A percentile compares a stretch with the other conserved stretches of the same genome.
Conservation (phyloP, 2,888 invertebrate species). For the Agrotis segetum region DNA sequence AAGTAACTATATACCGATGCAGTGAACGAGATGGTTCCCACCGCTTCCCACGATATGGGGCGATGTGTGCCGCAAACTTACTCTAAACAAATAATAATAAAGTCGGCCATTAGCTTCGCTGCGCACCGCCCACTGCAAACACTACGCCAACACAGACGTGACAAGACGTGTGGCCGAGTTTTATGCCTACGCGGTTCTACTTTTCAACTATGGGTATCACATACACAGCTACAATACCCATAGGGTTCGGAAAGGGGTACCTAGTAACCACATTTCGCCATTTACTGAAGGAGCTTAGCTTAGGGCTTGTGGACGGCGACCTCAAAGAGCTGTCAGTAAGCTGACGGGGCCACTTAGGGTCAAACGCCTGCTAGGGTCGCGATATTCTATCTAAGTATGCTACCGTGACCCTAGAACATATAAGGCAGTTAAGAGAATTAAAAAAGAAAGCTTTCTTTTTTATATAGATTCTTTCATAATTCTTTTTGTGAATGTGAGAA, state of each 20-base stretch:
- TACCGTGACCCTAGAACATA: too few species aligned
- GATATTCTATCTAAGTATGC: too few species aligned
- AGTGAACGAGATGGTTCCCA: conserved; percentile 10
- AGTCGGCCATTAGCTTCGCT: conserved; percentile 58
- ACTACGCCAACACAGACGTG: conserved; percentile 18
- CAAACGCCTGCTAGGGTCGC: too few species aligned
- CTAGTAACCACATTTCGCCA: background rate
- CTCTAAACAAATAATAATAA: conserved; percentile 66
- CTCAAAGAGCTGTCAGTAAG: too few species aligned
- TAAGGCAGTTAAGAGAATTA: too few species aligned
- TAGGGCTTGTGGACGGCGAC: too few species aligned
- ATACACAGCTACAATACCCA: too few species aligned
- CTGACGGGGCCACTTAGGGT: too few species aligned
- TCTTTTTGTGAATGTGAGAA: too few species aligned
- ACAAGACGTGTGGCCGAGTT: conserved; percentile 6
- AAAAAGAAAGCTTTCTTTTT: too few species aligned
- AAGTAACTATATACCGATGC: conserved; percentile 1
- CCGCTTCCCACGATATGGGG: conserved; percentile 62
- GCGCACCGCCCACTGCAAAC: conserved; percentile 38
- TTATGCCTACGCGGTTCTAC: conserved; percentile 15
- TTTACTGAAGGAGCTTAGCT: too few species aligned
- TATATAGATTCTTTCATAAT: too few species aligned
- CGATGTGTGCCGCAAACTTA: conserved; percentile 54
- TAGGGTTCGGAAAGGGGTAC: background rate
- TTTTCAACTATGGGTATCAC: background rate